phyloP scores from a whole-genome alignment of 2,113 vertebrate genomes.

The Rhea pennata region DNA sequence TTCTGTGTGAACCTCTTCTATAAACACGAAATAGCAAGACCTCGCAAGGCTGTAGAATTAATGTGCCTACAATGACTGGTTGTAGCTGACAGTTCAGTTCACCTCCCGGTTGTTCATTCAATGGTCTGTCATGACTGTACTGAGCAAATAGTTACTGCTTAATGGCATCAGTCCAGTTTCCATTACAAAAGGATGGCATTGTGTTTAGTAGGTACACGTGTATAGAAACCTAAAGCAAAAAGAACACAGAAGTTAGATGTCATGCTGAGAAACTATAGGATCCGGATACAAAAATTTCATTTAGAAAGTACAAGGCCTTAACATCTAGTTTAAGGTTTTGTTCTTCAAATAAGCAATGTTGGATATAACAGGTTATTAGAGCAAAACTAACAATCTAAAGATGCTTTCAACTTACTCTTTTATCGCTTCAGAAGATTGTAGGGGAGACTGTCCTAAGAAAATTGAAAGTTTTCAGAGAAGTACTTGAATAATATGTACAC shows the following conservation, averaged over 20 bases:
- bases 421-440: background rate
- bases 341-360: background rate
- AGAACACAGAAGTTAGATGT: background rate
- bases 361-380: background rate
- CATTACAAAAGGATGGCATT: background rate
- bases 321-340: background rate
- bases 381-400: background rate
- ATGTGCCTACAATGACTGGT: background rate
- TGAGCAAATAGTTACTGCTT: background rate
- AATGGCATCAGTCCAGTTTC: background rate
- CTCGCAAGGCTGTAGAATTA: too few species aligned
- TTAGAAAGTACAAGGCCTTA: background rate
- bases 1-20: too few species aligned
- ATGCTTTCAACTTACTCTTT: background rate
- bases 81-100: background rate
- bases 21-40: too few species aligned
- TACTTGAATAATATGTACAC: background rate
- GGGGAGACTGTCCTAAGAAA: background rate
- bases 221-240: background rate
- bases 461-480: background rate
- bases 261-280: background rate
- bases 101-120: background rate
- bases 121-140: background rate
- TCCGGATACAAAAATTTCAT: background rate
- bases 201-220: background rate